Percentiles rank a stretch among this genome's conserved stretches.
Conservation (phyloP, 2,797 vertebrate species). For the Xenentodon cancila region DNA sequence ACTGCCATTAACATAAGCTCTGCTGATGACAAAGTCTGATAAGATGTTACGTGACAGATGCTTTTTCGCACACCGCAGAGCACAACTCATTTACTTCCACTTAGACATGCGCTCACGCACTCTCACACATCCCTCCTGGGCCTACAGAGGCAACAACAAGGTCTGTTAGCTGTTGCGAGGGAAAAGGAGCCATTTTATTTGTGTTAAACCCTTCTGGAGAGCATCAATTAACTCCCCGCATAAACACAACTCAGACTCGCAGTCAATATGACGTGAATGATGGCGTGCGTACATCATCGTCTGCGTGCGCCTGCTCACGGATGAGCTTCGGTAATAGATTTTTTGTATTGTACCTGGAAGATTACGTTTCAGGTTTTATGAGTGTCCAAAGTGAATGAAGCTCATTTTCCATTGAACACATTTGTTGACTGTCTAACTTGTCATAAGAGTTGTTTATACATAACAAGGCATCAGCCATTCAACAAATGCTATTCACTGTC, state of each 20-base stretch:
- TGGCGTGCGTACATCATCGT: constrained; percentile 1
- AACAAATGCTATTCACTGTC: constrained; percentile 32
- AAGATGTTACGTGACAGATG: constrained; percentile 37
- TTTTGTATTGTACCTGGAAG: constrained; percentile 13
- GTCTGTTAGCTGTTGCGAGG: constrained; percentile 41
- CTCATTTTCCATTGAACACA: constrained; percentile 49
- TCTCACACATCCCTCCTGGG: constrained; percentile 15
- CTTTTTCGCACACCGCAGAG: constrained; percentile 21
- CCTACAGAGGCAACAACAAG: constrained; percentile 45
- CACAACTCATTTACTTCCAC: constrained; percentile 33
- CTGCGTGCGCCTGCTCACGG: constrained; percentile 1
- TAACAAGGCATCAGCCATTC: constrained; percentile 26
- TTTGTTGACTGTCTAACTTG: constrained; percentile 49
- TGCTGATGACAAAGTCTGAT: constrained; percentile 56
- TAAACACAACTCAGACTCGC: constrained; percentile 51
- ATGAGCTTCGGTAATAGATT: constrained; percentile 31
- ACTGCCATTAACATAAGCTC: constrained; percentile 35
- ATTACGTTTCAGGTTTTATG: background rate
- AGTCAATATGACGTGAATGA: constrained; percentile 30
- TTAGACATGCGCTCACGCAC: constrained; percentile 1
- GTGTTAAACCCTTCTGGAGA: constrained; percentile 57
- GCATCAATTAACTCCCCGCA: constrained; percentile 50
- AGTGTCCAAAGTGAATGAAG: constrained; percentile 28
- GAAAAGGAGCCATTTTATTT: constrained; percentile 55
- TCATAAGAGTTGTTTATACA: constrained; percentile 44